Base-by-base conservation (phyloP, 2,888 invertebrate species). In the Epinotia bilunana region DNA sequence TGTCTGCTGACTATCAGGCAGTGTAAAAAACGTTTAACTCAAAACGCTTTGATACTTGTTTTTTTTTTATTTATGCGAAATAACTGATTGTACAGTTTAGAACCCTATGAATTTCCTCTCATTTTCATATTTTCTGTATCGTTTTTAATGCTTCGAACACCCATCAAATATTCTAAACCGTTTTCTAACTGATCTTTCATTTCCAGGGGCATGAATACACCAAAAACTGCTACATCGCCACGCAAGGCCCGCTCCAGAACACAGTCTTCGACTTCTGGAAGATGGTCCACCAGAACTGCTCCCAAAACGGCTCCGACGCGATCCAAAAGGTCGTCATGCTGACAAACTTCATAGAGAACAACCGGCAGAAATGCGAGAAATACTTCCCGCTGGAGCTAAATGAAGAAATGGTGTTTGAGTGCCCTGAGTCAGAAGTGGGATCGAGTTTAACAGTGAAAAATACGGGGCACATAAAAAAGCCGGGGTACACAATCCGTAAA, bases 251-350 rank as follows among this genome's bases (percentile, higher is more conserved):
- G 0, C 95, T 99, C 86, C 95, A 97, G 33, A 97, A 98, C 88
- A 99, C 99, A 0, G 96, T 98, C 71, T 96, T 95, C 80, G 98
- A 99, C 86, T 98, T 98, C 90, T 99, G 98, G 98, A 95, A 95
- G 53, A 98, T 98, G 98, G 95, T 98, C 6, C 90, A 94, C 72
- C 95, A 95, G 83, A 95, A 95, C 81, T 83, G 90, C 84, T 72
- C 64, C 76, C 80, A 0, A n/a, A 65, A 16, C 77, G 23, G 69
- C 13, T 4, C 77, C 43, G 65, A 78, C 0, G 81, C 79, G 0
- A 86, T 93, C 63, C 95, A 95, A 79, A 95, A 95, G 83, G 96
- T 99, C 62, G 97, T 98, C 1, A 99, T 99, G 98, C 96, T 99
- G 67, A 99, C 99, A 0, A 97, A 97, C 84, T 95, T 99, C 78